phyloP scores from a whole-genome alignment of 1,140 invertebrate genomes.

The Orussus abietinus region DNA sequence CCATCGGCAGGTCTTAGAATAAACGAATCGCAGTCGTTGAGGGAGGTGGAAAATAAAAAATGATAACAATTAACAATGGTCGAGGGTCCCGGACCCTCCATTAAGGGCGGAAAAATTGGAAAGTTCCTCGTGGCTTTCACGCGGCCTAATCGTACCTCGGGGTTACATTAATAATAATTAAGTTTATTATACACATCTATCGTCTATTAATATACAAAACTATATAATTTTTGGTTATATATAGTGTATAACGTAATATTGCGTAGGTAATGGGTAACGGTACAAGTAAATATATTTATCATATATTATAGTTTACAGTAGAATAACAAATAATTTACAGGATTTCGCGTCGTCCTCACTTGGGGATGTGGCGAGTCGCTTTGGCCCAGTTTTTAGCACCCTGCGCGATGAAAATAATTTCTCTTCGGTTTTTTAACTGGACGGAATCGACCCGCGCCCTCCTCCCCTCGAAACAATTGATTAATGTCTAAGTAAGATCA shows the following conservation, averaged over 20 bases:
- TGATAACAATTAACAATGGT: too few relatives aligned
- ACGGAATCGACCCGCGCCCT: constrained; percentile 18
- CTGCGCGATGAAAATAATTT: constrained; percentile 26
- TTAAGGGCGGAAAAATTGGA: too few relatives aligned
- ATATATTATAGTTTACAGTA: constrained; percentile 34
- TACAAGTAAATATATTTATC: constrained; percentile 29
- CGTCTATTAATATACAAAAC: constrained; percentile 51
- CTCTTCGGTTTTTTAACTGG: constrained; percentile 19
- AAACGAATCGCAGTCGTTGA: too few relatives aligned
- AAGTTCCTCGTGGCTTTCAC: too few relatives aligned
- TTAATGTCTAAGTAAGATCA: too few relatives aligned
- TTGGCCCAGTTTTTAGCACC: constrained; percentile 31
- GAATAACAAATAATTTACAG: constrained; percentile 46
- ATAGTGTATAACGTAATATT: constrained; percentile 34
- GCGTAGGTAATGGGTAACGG: constrained; percentile 25
- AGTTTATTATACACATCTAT: constrained; percentile 44
- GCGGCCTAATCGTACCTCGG: too few relatives aligned
- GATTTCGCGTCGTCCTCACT: constrained; percentile 19
- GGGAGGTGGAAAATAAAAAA: too few relatives aligned
- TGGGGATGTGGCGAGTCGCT: constrained; percentile 22
- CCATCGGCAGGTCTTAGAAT: too few relatives aligned
- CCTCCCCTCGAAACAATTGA: too few relatives aligned
- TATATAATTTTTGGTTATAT: constrained; percentile 50
- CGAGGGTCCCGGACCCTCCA: too few relatives aligned
- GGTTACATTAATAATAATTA: constrained; percentile 36